phyloP scores from a whole-genome alignment of 2,888 invertebrate species.

The Escarpia spicata region DNA sequence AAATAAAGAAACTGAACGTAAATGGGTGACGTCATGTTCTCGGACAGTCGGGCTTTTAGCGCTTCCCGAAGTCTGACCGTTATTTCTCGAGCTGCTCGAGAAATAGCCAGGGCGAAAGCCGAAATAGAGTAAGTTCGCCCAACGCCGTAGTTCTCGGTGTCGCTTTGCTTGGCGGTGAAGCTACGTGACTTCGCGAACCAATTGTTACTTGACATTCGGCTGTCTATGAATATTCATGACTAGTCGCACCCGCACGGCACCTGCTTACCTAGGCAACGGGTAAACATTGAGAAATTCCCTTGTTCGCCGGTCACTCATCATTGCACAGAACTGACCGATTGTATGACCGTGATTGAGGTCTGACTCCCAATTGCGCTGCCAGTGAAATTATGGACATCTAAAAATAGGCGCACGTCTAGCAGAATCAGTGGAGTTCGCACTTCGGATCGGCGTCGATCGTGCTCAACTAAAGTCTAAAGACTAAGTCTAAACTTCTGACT shows the following conservation, averaged over 20 bases:
- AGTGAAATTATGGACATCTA: neutral
- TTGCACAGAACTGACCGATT: neutral
- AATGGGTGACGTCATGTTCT: no score
- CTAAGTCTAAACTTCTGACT: no score
- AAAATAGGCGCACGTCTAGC: neutral
- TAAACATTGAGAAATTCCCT: neutral
- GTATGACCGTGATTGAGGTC: neutral
- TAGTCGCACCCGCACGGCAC: neutral
- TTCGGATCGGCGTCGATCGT: no score
- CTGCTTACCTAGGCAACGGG: neutral
- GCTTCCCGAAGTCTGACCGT: no score
- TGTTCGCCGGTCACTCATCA: neutral
- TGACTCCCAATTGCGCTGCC: neutral
- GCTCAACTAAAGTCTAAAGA: no score
- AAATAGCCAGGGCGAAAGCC: no score
- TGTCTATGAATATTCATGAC: constrained; percentile 3
- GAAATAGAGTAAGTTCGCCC: neutral
- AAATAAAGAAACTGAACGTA: no score
- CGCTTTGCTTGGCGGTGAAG: neutral
- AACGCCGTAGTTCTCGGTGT: neutral
- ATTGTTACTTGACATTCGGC: constrained; percentile 13
- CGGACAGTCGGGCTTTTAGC: no score
- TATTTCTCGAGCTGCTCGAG: no score
- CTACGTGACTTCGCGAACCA: neutral
- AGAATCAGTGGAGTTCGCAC: no score